Evolutionary conservation across 2,888 invertebrate species (phyloP).

Genomic region (Sphaerophoria taeniata): DNA sequence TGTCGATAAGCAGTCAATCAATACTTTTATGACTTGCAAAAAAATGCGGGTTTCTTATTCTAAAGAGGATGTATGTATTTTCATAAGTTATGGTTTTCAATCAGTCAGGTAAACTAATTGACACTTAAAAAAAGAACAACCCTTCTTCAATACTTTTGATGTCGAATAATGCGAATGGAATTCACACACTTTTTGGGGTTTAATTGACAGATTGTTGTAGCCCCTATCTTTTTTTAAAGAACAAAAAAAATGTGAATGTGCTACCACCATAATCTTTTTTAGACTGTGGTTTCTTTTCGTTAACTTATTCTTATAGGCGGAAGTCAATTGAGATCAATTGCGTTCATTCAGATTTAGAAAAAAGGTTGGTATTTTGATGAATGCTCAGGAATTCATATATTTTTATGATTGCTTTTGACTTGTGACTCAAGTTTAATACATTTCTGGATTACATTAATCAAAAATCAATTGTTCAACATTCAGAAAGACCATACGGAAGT

Average conservation of each 20-base stretch:
- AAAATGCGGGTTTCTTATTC: conserved; percentile 16
- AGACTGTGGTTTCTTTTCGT: not conserved
- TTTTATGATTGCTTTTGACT: not conserved
- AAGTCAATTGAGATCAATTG: conserved; percentile 31
- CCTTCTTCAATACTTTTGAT: not conserved
- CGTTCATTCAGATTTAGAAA: conserved; percentile 6
- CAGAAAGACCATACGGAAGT: too few relatives aligned
- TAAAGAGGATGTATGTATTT: conserved; percentile 5
- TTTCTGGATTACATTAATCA: too few relatives aligned
- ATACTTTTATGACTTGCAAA: not conserved
- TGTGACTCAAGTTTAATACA: too few relatives aligned
- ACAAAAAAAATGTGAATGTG: not conserved
- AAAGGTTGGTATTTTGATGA: not conserved
- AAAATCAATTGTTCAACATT: too few relatives aligned
- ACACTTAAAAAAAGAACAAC: not conserved
- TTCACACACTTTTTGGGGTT: conserved; percentile 13
- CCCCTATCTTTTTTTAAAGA: not conserved
- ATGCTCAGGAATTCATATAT: not conserved
- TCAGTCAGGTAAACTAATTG: conserved; percentile 42
- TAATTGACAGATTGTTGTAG: conserved; percentile 4
- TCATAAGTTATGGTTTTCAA: conserved; percentile 27
- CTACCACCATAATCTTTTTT: conserved; percentile 1
- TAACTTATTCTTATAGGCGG: not conserved
- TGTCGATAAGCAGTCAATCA: conserved; percentile 7
- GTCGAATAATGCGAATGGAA: not conserved